Percentiles rank a stretch among this genome's conserved stretches.
Conservation (phyloP, 2,113 vertebrate genomes). For the Oenanthe oenanthe region DNA sequence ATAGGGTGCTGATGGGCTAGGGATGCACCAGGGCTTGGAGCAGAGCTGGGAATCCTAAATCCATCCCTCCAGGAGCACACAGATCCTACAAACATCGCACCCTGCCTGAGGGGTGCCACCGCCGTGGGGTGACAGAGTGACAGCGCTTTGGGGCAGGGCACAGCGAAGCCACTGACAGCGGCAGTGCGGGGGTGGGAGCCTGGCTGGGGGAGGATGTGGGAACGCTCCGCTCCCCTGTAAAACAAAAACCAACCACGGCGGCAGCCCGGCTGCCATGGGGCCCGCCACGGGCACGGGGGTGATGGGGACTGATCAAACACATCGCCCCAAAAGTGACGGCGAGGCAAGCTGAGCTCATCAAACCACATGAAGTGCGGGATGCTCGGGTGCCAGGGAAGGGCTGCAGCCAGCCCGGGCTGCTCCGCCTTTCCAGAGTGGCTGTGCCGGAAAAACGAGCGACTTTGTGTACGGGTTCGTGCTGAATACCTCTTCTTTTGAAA, state of each 20-base stretch:
- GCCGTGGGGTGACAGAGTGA: background rate
- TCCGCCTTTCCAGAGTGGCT: background rate
- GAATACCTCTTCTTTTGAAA: background rate
- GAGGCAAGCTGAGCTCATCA: background rate
- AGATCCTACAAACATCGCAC: accelerated
- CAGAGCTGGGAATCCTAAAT: background rate
- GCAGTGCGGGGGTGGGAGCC: background rate
- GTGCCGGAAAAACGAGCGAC: background rate
- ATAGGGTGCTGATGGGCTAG: accelerated
- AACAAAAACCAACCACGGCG: background rate
- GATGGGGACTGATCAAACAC: background rate
- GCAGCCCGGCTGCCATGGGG: background rate
- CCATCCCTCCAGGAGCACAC: background rate
- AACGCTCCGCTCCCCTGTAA: background rate
- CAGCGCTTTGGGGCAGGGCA: background rate
- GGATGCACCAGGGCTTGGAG: accelerated
- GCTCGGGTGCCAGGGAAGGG: accelerated
- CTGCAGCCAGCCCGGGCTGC: background rate
- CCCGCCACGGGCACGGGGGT: accelerated
- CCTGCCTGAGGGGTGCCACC: accelerated
- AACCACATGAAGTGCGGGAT: accelerated
- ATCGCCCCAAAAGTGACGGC: background rate
- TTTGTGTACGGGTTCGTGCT: accelerated
- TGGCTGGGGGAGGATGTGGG: conserved; percentile 17
- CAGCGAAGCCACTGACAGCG: background rate